Percentiles rank a stretch among this genome's conserved stretches.
Conservation (phyloP, 37 sponge, comb jelly and placozoan species). For the Oscarella lobularis region DNA sequence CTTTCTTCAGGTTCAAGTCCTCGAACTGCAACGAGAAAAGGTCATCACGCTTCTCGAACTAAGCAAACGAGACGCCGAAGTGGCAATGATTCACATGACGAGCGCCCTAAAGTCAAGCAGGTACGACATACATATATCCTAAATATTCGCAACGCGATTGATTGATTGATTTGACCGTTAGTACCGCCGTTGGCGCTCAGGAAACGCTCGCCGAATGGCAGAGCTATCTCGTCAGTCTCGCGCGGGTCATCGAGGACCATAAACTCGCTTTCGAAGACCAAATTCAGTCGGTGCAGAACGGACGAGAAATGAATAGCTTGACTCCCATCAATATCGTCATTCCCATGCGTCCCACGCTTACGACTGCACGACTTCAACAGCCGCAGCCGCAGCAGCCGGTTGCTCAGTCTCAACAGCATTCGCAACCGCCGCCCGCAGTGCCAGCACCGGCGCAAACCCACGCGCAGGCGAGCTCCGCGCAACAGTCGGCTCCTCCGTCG, state of each 20-base stretch:
- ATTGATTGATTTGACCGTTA: background rate
- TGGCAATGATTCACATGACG: background rate
- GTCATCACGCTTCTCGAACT: background rate
- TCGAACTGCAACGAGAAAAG: background rate
- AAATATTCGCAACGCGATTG: no score
- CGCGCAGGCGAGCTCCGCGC: background rate
- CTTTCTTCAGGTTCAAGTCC: background rate
- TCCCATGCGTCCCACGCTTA: background rate
- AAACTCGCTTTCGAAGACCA: slow-evolving; percentile 19
- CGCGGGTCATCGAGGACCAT: background rate
- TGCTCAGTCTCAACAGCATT: background rate
- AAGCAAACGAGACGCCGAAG: background rate
- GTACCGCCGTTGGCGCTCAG: background rate
- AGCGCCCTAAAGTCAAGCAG: no score
- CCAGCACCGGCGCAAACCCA: background rate
- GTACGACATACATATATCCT: no score
- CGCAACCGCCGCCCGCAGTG: background rate
- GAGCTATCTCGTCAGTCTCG: background rate
- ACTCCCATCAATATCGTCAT: background rate
- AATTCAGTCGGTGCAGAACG: slow-evolving; percentile 10
- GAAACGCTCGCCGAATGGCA: background rate
- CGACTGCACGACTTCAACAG: background rate
- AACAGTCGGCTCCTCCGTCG: background rate
- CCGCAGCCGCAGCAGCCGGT: background rate
- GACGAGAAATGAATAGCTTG: slow-evolving; percentile 10